These are phyloP conservation scores for Leptinotarsa undecemlineata DNA, from an alignment of 1,140 invertebrate genomes.

Conservation along the genomic window DNA sequence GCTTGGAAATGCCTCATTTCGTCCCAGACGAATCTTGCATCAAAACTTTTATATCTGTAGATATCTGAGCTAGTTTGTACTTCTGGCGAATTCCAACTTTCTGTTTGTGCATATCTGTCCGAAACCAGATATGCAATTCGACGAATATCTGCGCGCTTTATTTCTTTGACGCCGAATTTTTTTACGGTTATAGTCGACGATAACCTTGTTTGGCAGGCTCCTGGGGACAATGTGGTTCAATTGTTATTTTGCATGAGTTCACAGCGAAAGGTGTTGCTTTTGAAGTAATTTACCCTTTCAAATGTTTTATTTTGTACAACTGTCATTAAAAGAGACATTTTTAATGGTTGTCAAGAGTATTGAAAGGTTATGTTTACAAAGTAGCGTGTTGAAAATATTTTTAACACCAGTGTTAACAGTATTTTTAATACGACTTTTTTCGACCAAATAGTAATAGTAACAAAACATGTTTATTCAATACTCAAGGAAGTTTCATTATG, in stretches of 20 bases:
- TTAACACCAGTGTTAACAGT: too few species aligned
- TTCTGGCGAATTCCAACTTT: conserved; percentile 22
- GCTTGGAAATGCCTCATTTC: conserved; percentile 45
- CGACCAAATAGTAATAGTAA: too few species aligned
- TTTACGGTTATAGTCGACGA: neutral
- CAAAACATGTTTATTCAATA: too few species aligned
- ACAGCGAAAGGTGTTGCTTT: too few species aligned
- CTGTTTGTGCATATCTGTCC: conserved; percentile 27
- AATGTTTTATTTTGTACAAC: too few species aligned
- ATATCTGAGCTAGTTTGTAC: conserved; percentile 36
- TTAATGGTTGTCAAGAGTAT: too few species aligned
- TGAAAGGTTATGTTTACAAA: too few species aligned
- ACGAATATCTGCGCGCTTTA: conserved; percentile 8
- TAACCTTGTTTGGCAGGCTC: neutral
- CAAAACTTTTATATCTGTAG: conserved; percentile 43
- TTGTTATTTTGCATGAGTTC: neutral
- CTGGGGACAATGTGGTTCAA: neutral
- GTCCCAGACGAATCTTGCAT: conserved; percentile 43
- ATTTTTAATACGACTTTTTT: too few species aligned
- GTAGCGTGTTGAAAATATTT: too few species aligned
- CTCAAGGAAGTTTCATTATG: too few species aligned
- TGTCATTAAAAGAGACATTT: too few species aligned
- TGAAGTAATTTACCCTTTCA: too few species aligned
- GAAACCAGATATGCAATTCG: conserved; percentile 12
- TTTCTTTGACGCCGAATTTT: neutral